Evolutionary conservation across 2,113 vertebrate species (phyloP), one percentile per base, ranked within the genome.

Genomic region (Platysternon megacephalum): DNA sequence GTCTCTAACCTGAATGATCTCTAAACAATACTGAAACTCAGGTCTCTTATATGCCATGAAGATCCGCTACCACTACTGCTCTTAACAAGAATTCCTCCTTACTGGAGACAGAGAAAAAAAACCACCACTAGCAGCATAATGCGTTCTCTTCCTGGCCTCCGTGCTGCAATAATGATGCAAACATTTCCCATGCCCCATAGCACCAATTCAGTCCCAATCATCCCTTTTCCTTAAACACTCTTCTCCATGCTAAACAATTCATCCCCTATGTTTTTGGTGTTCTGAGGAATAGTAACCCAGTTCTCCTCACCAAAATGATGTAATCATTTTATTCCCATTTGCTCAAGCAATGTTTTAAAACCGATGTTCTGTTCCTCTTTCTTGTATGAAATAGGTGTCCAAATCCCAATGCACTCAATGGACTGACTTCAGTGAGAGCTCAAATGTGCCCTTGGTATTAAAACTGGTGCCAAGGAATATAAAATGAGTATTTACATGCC

Each of bases 351-450:
- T 56, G 32, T 2, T 78, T 92, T 91, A 56, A 79, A 80, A 91
- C 3, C 3, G 48, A 6, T 84, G 93, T 80, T 51, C 21, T 49
- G 85, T 61, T 85, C 22, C 49, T 4, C 26, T 82, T 76, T 82
- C 28, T 94, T 48, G 72, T 53, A 24, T n/a, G 48, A 55, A 84
- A 48, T 0, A 78, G 78, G 5, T 12, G 22, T 89, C 44, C 0
- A 0, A 1, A 2, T 51, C 16, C 21, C 1, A 0, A 61, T 0
- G 0, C 76, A 76, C 53, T 12, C 52, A 93, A 49, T 3, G 5
- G 44, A 87, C 79, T 84, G 51, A 91, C 1, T 8, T 49, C 19
- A 61, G 42, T 39, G 39, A 29, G 14, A 79, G 87, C 68, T 68
- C 53, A 78, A 84, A 92, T 85, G 84, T 83, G 32, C 16, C 28